Evolutionary conservation across 2,888 invertebrate species (phyloP).

Genomic region (Acrobasis consociella): DNA sequence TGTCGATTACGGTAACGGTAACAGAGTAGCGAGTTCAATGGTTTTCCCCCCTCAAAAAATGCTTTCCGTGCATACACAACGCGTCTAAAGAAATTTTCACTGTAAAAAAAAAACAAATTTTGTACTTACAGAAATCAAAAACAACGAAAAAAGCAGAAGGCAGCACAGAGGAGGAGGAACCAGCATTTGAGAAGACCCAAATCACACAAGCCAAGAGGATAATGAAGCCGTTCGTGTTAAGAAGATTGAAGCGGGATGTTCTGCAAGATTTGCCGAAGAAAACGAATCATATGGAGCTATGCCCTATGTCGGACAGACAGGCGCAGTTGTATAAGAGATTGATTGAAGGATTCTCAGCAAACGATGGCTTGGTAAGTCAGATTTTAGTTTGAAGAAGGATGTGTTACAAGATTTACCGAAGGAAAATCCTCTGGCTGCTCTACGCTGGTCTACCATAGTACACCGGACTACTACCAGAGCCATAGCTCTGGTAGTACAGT

Average conservation of each 20-base stretch:
- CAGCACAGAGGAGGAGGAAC: slow-evolving; percentile 82
- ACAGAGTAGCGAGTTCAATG: too few species aligned
- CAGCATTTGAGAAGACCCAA: slow-evolving; percentile 94
- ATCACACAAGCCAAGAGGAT: slow-evolving; percentile 96
- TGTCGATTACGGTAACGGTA: too few species aligned
- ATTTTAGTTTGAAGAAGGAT: slow-evolving; percentile 86
- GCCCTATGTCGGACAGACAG: slow-evolving; percentile 88
- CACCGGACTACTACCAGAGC: too few species aligned
- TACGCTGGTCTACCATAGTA: too few species aligned
- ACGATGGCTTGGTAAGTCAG: slow-evolving; percentile 79
- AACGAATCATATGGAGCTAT: slow-evolving; percentile 85
- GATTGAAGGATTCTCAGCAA: slow-evolving; percentile 85
- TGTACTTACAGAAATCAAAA: slow-evolving; percentile 75
- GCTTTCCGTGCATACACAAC: too few species aligned
- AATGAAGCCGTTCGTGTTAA: slow-evolving; percentile 96
- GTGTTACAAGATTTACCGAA: slow-evolving; percentile 93
- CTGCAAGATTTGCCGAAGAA: slow-evolving; percentile 93
- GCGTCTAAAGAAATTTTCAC: too few species aligned
- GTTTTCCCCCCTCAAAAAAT: too few species aligned
- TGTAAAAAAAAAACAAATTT: too few species aligned
- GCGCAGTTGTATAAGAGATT: slow-evolving; percentile 88
- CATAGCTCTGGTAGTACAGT: too few species aligned
- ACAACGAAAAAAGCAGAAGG: slow-evolving; percentile 72
- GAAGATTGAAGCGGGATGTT: slow-evolving; percentile 94
- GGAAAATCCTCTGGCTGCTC: slow-evolving; percentile 74